Conservation (phyloP, 2,113 vertebrate species). For the Phocoena sinus region DNA sequence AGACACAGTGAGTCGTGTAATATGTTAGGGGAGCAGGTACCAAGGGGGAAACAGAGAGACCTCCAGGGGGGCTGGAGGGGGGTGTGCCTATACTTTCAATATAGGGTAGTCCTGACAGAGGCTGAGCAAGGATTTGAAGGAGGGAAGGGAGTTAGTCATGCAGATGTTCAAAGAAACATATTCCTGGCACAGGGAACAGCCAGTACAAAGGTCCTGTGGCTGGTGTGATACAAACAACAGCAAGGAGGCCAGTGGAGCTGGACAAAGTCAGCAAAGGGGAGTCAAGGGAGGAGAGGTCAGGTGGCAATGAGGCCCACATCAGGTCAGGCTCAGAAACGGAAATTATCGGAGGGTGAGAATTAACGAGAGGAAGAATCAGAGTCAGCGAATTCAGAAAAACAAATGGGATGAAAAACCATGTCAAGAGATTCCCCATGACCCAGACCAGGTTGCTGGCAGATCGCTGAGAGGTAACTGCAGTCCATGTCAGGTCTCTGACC, state of each 20-base stretch:
- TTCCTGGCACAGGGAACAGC: background rate
- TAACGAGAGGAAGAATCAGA: background rate
- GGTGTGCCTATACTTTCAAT: too few relatives aligned
- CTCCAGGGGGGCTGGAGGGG: background rate
- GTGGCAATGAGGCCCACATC: background rate
- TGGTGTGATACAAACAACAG: too few relatives aligned
- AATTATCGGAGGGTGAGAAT: background rate
- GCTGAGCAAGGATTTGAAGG: background rate
- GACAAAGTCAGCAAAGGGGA: background rate
- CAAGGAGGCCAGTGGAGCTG: background rate
- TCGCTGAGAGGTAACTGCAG: background rate
- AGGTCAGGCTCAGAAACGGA: background rate
- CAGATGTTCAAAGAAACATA: background rate
- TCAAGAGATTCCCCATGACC: background rate
- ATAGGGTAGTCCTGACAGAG: background rate
- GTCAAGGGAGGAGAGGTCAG: background rate
- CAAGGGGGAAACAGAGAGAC: background rate
- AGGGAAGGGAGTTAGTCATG: background rate
- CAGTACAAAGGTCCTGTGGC: background rate
- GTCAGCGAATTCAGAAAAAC: background rate
- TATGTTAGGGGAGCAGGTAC: background rate
- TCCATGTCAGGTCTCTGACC: background rate
- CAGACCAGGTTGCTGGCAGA: background rate
- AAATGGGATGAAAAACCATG: background rate
- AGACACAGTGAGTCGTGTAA: background rate